Percentiles rank a stretch among this genome's conserved stretches.
These are phyloP conservation scores for Manis javanica DNA, from an alignment of 2,797 vertebrate genomes.

Conservation along the genomic window DNA sequence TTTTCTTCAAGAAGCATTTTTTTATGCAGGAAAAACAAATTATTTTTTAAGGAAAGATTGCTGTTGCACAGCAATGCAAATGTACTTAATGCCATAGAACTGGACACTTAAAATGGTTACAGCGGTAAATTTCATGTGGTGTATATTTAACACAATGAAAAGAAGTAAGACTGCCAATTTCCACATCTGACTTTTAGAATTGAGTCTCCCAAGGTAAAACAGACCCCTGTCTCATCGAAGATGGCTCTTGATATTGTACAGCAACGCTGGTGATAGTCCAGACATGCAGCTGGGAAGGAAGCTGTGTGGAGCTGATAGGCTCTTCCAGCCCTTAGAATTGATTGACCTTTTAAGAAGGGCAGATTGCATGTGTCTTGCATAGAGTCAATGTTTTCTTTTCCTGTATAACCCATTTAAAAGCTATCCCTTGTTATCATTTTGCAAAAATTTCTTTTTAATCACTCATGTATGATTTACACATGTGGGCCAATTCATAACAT, in stretches of 20 bases:
- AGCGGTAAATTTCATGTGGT: not conserved
- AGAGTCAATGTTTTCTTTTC: not conserved
- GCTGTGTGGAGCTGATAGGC: not conserved
- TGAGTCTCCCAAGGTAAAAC: not conserved
- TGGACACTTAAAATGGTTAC: not conserved
- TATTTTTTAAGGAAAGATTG: not conserved
- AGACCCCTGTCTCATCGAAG: not conserved
- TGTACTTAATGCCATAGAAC: not conserved
- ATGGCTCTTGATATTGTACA: not conserved
- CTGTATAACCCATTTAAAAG: not conserved
- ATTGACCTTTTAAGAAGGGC: constrained; percentile 28
- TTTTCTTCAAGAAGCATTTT: not conserved
- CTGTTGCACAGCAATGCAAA: not conserved
- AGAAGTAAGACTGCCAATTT: not conserved
- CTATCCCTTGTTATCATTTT: constrained; percentile 6
- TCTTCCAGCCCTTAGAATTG: not conserved
- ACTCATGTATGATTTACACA: not conserved
- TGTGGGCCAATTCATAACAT: not conserved
- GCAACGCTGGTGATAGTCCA: not conserved
- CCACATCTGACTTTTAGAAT: not conserved
- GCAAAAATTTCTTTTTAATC: constrained; percentile 1
- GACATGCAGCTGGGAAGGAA: not conserved
- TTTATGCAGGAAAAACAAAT: not conserved
- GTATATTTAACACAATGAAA: not conserved
- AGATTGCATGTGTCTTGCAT: not conserved